phyloP scores from a whole-genome alignment of 2,888 invertebrate genomes.

The Tetropium fuscum region DNA sequence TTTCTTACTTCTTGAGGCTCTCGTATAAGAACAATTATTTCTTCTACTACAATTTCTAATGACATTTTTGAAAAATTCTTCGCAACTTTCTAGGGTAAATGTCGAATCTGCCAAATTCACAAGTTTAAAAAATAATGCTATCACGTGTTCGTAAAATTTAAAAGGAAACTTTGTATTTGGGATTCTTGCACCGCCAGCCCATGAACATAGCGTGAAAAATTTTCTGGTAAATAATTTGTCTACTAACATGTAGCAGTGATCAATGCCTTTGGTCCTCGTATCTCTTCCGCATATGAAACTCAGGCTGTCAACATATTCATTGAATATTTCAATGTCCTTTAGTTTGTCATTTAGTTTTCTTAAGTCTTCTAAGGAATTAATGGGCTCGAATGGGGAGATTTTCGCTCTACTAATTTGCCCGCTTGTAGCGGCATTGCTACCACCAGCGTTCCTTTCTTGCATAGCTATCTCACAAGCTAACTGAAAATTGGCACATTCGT shows the following conservation, averaged over 20 bases:
- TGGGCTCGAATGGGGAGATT: constrained; percentile 4
- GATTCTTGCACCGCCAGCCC: constrained; percentile 28
- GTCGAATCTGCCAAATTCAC: constrained; percentile 8
- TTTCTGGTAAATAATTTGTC: constrained; percentile 38
- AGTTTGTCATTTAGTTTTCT: constrained; percentile 28
- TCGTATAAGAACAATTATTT: constrained; percentile 2
- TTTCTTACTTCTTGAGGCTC: constrained; percentile 14
- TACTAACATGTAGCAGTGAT: constrained; percentile 34
- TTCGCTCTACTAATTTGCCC: no score
- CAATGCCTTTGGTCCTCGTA: constrained; percentile 30
- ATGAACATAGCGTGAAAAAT: constrained; percentile 40
- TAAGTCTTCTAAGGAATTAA: constrained; percentile 28
- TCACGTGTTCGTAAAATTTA: constrained; percentile 14
- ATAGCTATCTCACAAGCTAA: no score
- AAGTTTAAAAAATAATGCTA: constrained; percentile 23
- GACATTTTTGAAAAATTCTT: constrained; percentile 17
- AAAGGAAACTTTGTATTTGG: constrained; percentile 14
- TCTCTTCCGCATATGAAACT: constrained; percentile 30
- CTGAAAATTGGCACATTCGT: neutral
- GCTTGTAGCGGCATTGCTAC: no score
- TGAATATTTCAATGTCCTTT: constrained; percentile 21
- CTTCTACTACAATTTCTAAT: constrained; percentile 6
- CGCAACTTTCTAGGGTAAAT: constrained; percentile 12
- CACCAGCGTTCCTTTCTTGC: neutral
- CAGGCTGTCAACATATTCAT: constrained; percentile 23